Base-by-base conservation (phyloP, 2,797 vertebrate genomes). In the Muscicapa comitata region DNA sequence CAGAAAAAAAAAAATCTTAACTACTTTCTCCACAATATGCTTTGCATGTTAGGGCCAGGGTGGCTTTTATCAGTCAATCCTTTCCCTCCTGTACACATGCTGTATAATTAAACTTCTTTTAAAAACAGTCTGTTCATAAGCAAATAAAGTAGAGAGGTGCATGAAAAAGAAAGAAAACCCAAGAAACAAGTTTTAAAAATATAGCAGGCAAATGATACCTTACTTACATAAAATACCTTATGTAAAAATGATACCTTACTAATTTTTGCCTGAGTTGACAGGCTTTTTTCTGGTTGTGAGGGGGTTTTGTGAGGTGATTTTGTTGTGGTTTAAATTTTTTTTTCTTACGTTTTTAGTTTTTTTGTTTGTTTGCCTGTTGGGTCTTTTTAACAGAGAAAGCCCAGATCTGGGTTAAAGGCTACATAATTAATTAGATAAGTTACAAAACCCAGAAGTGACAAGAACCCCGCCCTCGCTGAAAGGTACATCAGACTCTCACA, bases 331-430 rank as follows among this genome's bases (percentile, higher is more conserved):
- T 7, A 2, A 62, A 11, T 9, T 31, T 21, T 16, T 21, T 20
- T 16, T 29, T 29, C 5, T 50, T 35, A 25, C 11, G 7, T 8
- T 8, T 3, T 6, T 8, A 3, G 9, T 31, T 16, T 18, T 3
- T 35, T 23, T 12, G 2, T 16, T 42, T 67, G 21, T 50, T 66
- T 48, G 43, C 7, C 25, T 17, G 13, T 4, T 55, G 33, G 13
- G 1, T 6, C 47, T 47, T 17, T 63, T 58, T 23, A 45, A 43
- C 16, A 59, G 6, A 73, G 21, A 88, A 85, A 77, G 31, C 59
- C 57, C 29, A 43, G 17, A 85, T 71, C 26, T 70, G 28, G n/a
- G 42, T 70, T 70, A 77, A 94, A 92, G 80, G 29, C 58, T 63
- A 72, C 58, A 55, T 24, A 48, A 81, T 51, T 81, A 83, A 65